These are phyloP conservation scores for Thunnus thynnus DNA, from an alignment of 2,113 vertebrate species.

Conservation along the genomic window DNA sequence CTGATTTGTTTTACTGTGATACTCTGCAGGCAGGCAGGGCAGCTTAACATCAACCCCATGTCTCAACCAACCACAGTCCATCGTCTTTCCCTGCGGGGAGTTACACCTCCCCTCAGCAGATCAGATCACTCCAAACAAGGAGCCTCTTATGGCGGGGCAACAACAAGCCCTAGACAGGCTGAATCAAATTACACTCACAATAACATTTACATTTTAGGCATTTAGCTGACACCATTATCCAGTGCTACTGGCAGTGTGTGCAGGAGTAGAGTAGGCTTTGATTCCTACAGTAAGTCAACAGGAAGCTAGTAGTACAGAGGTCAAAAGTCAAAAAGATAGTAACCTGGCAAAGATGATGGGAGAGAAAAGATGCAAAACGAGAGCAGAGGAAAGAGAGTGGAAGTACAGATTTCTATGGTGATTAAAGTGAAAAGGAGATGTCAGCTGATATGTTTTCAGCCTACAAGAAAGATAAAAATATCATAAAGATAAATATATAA, in stretches of 20 bases:
- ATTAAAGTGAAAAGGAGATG: no score
- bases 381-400: neutral
- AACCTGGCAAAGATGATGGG: neutral
- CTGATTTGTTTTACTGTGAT: neutral
- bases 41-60: constrained; percentile 9
- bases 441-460: neutral
- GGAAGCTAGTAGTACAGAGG: constrained; percentile 20
- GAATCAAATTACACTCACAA: constrained; percentile 51
- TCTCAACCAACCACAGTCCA: constrained; percentile 40
- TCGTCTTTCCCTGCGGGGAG: constrained; percentile 50
- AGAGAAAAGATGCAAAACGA: neutral
- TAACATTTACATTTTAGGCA: constrained; percentile 62
- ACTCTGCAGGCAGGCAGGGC: constrained; percentile 3
- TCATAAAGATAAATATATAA: no score
- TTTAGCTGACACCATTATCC: constrained; percentile 20
- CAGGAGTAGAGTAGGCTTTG: constrained; percentile 7
- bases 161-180: constrained; percentile 30
- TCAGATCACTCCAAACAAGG: constrained; percentile 66
- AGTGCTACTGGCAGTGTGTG: neutral
- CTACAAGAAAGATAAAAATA: neutral
- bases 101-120: constrained; percentile 47
- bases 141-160: constrained; percentile 35
- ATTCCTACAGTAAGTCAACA: constrained; percentile 12
- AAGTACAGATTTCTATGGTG: no score
- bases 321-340: constrained; percentile 28